phyloP scores from a whole-genome alignment of 2,113 vertebrate species.

The Xiphophorus couchianus region DNA sequence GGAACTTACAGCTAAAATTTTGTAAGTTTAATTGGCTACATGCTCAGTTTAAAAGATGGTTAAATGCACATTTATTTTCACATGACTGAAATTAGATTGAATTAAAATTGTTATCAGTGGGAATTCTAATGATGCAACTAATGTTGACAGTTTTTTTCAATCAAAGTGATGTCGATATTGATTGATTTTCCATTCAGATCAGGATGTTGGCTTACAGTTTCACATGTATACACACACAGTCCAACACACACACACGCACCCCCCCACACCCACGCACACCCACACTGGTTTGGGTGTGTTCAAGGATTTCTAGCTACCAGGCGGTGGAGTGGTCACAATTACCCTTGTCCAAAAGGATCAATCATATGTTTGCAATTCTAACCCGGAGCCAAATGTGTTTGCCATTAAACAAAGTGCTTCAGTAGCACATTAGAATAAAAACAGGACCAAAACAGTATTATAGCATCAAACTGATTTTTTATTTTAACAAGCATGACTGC shows the following conservation, averaged over 20 bases:
- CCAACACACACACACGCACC: background rate
- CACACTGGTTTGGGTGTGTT: slow-evolving; percentile 48
- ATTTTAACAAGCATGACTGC: slow-evolving; percentile 43
- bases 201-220: background rate
- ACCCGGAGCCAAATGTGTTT: slow-evolving; percentile 53
- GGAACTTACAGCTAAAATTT: slow-evolving; percentile 6
- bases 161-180: background rate
- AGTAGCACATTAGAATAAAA: background rate
- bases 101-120: slow-evolving; percentile 14
- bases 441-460: background rate
- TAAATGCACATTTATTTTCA: slow-evolving; percentile 26
- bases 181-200: slow-evolving; percentile 8
- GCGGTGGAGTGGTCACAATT: slow-evolving; percentile 48
- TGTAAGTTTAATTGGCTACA: background rate
- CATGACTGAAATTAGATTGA: slow-evolving; percentile 7
- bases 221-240: background rate
- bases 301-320: slow-evolving; percentile 34
- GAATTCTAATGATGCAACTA: background rate
- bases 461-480: background rate
- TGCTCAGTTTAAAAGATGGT: slow-evolving; percentile 24
- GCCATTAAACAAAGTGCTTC: slow-evolving; percentile 46
- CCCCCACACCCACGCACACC: background rate
- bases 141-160: slow-evolving; percentile 9
- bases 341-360: slow-evolving; percentile 46
- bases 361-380: slow-evolving; percentile 48